These are phyloP conservation scores for Strigops habroptila DNA, from an alignment of 2,113 vertebrate genomes.

Conservation along the genomic window DNA sequence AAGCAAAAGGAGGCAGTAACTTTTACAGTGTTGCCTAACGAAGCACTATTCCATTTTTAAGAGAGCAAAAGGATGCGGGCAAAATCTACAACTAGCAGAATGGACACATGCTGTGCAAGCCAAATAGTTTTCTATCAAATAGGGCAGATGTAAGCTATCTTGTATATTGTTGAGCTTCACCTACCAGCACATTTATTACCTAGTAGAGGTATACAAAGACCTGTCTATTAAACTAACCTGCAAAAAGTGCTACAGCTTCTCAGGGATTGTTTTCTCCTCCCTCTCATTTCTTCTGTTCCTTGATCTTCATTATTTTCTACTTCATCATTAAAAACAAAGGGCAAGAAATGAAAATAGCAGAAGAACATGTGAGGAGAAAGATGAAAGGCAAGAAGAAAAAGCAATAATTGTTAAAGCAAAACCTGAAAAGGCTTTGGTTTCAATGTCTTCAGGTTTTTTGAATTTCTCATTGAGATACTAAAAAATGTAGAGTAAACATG, in stretches of 20 bases:
- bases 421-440: not conserved
- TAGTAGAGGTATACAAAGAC: not conserved
- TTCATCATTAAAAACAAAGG: not conserved
- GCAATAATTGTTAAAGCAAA: not conserved
- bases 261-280: not conserved
- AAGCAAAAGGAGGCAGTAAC: not conserved
- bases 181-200: not conserved
- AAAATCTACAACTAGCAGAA: not conserved
- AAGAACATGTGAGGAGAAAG: not conserved
- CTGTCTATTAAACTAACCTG: not conserved
- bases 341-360: not conserved
- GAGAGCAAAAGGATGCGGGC: not conserved
- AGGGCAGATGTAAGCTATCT: not conserved
- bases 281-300: not conserved
- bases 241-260: not conserved
- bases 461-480: not conserved
- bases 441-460: not conserved
- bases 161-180: not conserved
- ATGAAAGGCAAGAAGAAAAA: not conserved
- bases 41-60: not conserved
- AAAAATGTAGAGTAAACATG: slow-evolving; percentile 27
- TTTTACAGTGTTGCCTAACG: not conserved
- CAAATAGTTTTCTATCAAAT: not conserved
- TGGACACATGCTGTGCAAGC: not conserved
- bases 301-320: not conserved